These are phyloP conservation scores for Odontocerum albicorne DNA, from an alignment of 2,888 invertebrate species.

Conservation along the genomic window DNA sequence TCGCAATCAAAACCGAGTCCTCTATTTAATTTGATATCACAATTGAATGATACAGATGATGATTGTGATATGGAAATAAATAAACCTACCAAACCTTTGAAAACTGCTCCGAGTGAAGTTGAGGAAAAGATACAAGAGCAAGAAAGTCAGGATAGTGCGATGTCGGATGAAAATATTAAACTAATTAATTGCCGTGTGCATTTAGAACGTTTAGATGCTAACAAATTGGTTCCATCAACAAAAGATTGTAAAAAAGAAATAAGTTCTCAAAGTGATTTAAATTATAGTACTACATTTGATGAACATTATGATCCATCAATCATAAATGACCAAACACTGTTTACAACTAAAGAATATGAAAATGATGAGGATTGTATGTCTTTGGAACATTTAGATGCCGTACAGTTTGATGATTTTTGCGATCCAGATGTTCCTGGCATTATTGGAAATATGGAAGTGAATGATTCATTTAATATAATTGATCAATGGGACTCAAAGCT, in stretches of 20 bases:
- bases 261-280: neutral
- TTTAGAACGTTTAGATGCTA: slow-evolving; percentile 25
- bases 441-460: slow-evolving; percentile 27
- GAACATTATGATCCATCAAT: slow-evolving; percentile 10
- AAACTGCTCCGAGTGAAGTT: neutral
- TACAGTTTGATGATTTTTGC: slow-evolving; percentile 23
- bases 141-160: neutral
- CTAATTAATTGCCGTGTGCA: slow-evolving; percentile 25
- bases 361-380: slow-evolving; percentile 22
- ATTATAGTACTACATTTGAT: neutral
- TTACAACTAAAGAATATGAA: slow-evolving; percentile 10
- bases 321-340: slow-evolving; percentile 17
- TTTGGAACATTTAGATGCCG: slow-evolving; percentile 17
- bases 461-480: slow-evolving; percentile 26
- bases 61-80: slow-evolving; percentile 22
- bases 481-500: slow-evolving; percentile 34
- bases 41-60: slow-evolving; percentile 24
- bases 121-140: neutral
- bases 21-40: slow-evolving; percentile 26
- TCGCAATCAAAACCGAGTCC: slow-evolving; percentile 21
- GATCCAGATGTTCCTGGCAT: slow-evolving; percentile 30
- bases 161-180: slow-evolving; percentile 7
- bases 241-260: neutral
- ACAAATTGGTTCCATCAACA: slow-evolving; percentile 2
- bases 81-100: slow-evolving; percentile 4